phyloP scores from a whole-genome alignment of 2,113 vertebrate species.

The Sinocyclocheilus anshuiensis region DNA sequence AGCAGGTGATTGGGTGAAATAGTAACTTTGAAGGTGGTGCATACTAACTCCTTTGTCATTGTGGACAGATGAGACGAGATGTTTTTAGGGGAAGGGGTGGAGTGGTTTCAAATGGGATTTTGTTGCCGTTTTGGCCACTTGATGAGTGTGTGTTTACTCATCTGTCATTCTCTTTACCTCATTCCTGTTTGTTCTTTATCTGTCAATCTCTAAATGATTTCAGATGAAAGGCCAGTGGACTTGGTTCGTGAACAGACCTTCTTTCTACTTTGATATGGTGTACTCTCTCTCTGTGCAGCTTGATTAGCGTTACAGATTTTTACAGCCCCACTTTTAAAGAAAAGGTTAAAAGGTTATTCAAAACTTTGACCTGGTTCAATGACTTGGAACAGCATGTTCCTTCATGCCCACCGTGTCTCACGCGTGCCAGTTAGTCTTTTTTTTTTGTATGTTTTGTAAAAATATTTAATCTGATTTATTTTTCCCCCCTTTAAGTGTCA shows the following conservation, averaged over 20 bases:
- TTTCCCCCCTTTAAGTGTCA: no score
- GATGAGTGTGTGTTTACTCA: conserved; percentile 1
- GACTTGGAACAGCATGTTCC: not conserved
- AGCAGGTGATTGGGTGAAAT: conserved; percentile 38
- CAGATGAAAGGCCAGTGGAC: conserved; percentile 8
- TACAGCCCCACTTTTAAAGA: not conserved
- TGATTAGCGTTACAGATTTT: not conserved
- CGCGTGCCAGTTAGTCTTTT: not conserved
- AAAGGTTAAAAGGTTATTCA: conserved; percentile 21
- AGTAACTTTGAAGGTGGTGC: conserved; percentile 7
- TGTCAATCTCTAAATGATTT: conserved; percentile 8
- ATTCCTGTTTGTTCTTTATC: conserved; percentile 5
- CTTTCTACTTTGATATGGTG: conserved; percentile 11
- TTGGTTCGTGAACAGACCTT: conserved; percentile 9
- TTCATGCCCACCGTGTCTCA: not conserved
- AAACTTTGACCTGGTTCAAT: not conserved
- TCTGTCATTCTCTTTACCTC: conserved; percentile 4
- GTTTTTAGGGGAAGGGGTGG: conserved; percentile 7
- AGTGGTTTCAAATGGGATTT: conserved; percentile 17
- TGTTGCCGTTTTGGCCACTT: conserved; percentile 14
- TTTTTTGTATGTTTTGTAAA: not conserved
- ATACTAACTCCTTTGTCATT: conserved; percentile 9
- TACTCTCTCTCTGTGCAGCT: not conserved
- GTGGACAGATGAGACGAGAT: conserved; percentile 3
- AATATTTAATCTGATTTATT: not conserved